Evolutionary conservation across 1,140 invertebrate species (phyloP), one percentile per base, ranked within the genome.

Genomic region (Drosophila rufa): DNA sequence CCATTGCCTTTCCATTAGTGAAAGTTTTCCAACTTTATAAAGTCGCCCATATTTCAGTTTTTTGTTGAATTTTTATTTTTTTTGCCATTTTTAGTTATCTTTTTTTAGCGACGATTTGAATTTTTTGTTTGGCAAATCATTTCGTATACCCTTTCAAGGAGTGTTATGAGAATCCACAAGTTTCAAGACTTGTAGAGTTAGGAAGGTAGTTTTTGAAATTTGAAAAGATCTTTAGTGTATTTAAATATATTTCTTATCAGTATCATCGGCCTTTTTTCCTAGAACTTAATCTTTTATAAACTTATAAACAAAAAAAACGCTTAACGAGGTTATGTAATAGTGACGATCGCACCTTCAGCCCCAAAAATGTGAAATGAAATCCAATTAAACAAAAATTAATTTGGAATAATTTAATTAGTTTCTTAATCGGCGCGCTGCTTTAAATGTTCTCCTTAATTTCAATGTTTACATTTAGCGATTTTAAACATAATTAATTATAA

Each of bases 1-100:
- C 43, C 51, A 79, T 64, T 71, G 59, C 61, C 55, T 75, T 81
- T 70, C 80, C 59, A 81, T 81, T 90, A 89, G 85, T 90, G 85
- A 89, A 89, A 89, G 85, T 89, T 89, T 78, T 65, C 30, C 62
- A 40, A 15, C 69, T 71, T 30, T 58, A 70, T 73, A 42, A 68
- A 68, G 67, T 22, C 62, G 62, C 19, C 58, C 64, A 64, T 66
- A 67, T 51, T 69, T 68, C 55, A 33, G 43, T 33, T 59, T 19
- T 42, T 38, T 22, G 19, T 57, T 19, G 30, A 43, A 66, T 58
- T 48, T 47, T 12, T 33, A 27, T 57, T 22, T 62, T 50, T 74
- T 59, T 62, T 79, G 65, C 71, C 82, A 73, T 80, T 69, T 74
- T 60, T 14, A 61, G 75, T 47, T 78, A 15, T 74, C 71, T 78